Conservation (phyloP, 2,797 vertebrate genomes). For the Gambelia wislizenii region DNA sequence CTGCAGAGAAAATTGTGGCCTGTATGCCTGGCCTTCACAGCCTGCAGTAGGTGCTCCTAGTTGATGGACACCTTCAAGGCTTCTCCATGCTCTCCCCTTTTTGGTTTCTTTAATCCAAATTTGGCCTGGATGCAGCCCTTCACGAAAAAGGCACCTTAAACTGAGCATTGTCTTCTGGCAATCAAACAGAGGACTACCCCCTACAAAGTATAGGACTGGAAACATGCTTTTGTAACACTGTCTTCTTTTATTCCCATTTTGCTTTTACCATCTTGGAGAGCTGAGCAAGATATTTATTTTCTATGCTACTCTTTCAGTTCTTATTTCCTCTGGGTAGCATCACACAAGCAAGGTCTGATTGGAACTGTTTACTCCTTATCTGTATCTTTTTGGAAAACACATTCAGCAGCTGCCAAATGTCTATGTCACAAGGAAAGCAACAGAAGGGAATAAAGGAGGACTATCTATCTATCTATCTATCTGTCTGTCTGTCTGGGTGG, state of each 20-base stretch:
- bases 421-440: neutral
- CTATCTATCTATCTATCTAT: too few species aligned
- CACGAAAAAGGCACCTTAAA: neutral
- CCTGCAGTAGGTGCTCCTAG: neutral
- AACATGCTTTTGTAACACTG: neutral
- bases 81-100: neutral
- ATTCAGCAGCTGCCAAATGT: neutral
- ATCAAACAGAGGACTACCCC: too few species aligned
- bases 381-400: neutral
- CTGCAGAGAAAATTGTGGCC: neutral
- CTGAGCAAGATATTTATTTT: neutral
- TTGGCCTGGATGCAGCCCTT: neutral
- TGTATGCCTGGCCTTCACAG: neutral
- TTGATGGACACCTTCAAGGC: neutral
- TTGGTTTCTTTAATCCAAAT: neutral
- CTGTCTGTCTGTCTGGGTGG: too few species aligned
- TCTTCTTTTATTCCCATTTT: neutral
- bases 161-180: neutral
- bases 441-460: neutral
- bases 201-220: neutral
- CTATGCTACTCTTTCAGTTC: neutral
- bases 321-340: conserved; percentile 6
- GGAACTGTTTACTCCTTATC: neutral
- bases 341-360: neutral
- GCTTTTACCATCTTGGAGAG: neutral